Conservation (phyloP, 2,888 invertebrate genomes). For the Bruchidius siliquastri region DNA sequence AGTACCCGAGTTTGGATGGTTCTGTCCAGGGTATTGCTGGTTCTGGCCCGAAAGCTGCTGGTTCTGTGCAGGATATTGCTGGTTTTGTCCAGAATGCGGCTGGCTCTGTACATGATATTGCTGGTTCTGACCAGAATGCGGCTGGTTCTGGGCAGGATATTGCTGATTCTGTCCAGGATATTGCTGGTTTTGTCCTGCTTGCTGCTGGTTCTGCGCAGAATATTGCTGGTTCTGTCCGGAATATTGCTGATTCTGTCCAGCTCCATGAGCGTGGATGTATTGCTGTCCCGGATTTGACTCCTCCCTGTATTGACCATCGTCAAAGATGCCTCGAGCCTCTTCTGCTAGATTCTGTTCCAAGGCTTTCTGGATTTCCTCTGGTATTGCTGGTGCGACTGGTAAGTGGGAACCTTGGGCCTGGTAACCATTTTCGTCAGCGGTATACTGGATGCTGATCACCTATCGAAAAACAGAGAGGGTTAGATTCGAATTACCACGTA, state of each 20-base stretch:
- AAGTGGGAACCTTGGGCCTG: conserved; percentile 53
- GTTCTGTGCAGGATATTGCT: not conserved
- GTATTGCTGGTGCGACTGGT: conserved; percentile 57
- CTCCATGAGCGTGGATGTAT: not conserved
- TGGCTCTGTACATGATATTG: not conserved
- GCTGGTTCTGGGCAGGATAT: not conserved
- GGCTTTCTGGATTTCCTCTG: conserved; percentile 51
- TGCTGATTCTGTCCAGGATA: not conserved
- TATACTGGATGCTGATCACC: conserved; percentile 39
- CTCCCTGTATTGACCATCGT: conserved; percentile 26
- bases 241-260: not conserved
- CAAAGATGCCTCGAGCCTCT: conserved; percentile 27
- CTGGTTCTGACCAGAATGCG: not conserved
- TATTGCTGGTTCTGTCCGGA: not conserved
- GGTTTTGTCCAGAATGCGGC: not conserved
- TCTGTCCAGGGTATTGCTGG: not conserved
- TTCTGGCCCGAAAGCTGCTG: not conserved
- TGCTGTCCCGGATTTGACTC: not conserved
- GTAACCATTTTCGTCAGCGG: conserved; percentile 56
- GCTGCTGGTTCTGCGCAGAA: not conserved
- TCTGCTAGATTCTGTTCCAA: conserved; percentile 30
- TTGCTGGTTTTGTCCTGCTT: not conserved
- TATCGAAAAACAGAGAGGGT: not conserved
- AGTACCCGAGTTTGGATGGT: not conserved
- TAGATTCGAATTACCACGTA: too few relatives aligned